phyloP scores from a whole-genome alignment of 2,113 vertebrate species.

The Zosterops japonicus region DNA sequence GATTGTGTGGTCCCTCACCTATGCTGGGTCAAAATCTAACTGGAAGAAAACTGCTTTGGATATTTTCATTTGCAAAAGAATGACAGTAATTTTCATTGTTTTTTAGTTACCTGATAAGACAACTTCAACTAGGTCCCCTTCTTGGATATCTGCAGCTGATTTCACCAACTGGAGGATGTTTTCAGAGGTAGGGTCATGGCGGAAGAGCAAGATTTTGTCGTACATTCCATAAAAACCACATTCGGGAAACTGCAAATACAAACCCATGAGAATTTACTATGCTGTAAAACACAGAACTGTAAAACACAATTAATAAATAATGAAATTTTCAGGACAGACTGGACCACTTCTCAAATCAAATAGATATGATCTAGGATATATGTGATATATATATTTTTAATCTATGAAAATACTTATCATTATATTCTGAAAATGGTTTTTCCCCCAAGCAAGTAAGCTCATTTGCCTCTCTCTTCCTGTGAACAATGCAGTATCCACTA shows the following conservation, averaged over 20 bases:
- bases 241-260: slow-evolving; percentile 85
- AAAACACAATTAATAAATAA: not conserved
- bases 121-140: slow-evolving; percentile 89
- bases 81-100: not conserved
- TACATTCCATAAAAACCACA: slow-evolving; percentile 92
- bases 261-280: slow-evolving; percentile 34
- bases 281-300: not conserved
- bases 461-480: not conserved
- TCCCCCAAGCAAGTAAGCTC: not conserved
- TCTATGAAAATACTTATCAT: not conserved
- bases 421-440: not conserved
- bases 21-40: not conserved
- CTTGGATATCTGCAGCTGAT: slow-evolving; percentile 85
- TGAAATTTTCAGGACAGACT: not conserved
- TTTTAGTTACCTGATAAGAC: slow-evolving; percentile 84
- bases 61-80: not conserved
- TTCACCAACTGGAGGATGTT: slow-evolving; percentile 90
- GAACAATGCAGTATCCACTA: not conserved
- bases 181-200: slow-evolving; percentile 85
- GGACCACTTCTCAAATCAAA: not conserved
- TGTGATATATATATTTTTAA: not conserved
- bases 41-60: not conserved
- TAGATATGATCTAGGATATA: not conserved
- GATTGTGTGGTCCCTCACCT: not conserved
- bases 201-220: slow-evolving; percentile 91